Conservation (phyloP, 1,140 invertebrate genomes). For the Radopholus similis region DNA sequence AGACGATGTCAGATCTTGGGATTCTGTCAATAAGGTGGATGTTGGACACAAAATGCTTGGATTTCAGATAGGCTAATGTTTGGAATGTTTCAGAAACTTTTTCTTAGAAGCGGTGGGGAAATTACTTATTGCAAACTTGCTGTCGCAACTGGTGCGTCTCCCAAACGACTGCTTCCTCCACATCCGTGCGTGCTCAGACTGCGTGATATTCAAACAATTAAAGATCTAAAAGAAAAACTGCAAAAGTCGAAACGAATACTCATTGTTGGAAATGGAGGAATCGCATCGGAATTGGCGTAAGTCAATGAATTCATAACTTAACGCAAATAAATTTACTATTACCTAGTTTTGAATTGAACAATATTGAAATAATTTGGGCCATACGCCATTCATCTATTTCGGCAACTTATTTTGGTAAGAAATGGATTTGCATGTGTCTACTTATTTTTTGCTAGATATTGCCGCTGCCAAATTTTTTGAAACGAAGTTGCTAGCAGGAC, state of each 20-base stretch:
- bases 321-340: conserved; percentile 5
- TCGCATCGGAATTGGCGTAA: conserved; percentile 40
- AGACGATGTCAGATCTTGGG: conserved; percentile 30
- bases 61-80: neutral
- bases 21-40: conserved; percentile 9
- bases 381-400: conserved; percentile 33
- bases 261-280: conserved; percentile 39
- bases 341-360: conserved; percentile 34
- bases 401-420: conserved; percentile 32
- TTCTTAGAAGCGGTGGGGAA: neutral
- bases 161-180: neutral
- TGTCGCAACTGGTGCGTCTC: conserved; percentile 32
- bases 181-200: conserved; percentile 23
- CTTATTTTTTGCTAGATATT: conserved; percentile 9
- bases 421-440: neutral
- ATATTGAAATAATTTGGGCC: conserved; percentile 36
- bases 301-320: neutral
- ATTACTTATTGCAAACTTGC: conserved; percentile 27
- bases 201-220: conserved; percentile 30
- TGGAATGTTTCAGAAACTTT: conserved; percentile 6
- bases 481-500: conserved; percentile 9
- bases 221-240: conserved; percentile 16
- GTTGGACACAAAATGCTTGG: neutral
- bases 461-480: conserved; percentile 40
- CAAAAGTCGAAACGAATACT: conserved; percentile 21